Percentiles rank a stretch among this genome's conserved stretches.
phyloP scores from a whole-genome alignment of 35 echinoderm and acorn worm species.

The Patiria miniata region DNA sequence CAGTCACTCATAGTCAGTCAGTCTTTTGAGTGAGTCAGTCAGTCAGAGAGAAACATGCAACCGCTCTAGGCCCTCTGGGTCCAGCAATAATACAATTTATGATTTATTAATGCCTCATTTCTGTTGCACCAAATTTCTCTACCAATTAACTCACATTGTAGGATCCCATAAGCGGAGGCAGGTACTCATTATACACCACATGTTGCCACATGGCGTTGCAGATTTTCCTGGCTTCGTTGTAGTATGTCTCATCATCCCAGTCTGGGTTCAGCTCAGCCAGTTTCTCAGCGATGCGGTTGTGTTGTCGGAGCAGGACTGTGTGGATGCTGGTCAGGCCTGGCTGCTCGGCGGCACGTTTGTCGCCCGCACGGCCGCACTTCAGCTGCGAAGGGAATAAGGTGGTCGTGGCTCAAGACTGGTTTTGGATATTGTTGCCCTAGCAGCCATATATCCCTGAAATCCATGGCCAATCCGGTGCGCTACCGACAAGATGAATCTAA shows the following conservation, averaged over 20 bases:
- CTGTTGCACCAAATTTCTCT: too few species aligned
- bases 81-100: too few species aligned
- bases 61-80: too few species aligned
- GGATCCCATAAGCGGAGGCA: conserved; percentile 71
- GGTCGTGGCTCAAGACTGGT: too few species aligned
- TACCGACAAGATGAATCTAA: too few species aligned
- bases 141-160: conserved; percentile 1
- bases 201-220: conserved; percentile 77
- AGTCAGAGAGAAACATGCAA: too few species aligned
- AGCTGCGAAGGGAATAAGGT: background rate
- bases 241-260: conserved; percentile 75
- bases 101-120: too few species aligned
- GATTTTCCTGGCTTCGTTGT: conserved; percentile 70
- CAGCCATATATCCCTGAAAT: too few species aligned
- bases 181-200: conserved; percentile 80
- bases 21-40: too few species aligned
- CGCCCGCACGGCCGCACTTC: conserved; percentile 71
- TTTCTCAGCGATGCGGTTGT: conserved; percentile 66
- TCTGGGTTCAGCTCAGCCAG: conserved; percentile 55
- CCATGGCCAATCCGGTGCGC: too few species aligned
- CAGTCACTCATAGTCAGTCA: too few species aligned
- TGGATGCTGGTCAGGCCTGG: conserved; percentile 72
- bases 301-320: conserved; percentile 77
- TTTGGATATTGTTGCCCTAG: too few species aligned
- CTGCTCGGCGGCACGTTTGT: conserved; percentile 80